phyloP scores from a whole-genome alignment of 1,140 invertebrate species.

The Littorina saxatilis region DNA sequence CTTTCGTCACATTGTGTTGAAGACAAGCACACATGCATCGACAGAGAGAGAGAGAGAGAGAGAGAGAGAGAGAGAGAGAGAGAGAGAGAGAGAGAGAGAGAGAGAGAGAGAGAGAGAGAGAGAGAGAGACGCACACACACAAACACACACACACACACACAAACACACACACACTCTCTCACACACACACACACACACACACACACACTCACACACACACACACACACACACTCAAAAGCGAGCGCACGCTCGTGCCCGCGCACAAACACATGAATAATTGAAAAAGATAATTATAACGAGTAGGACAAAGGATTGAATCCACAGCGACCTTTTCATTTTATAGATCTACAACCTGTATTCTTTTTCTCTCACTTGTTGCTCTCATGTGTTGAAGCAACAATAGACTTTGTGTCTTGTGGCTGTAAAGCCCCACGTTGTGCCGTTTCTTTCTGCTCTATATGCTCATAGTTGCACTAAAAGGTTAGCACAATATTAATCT shows the following conservation, averaged over 20 bases:
- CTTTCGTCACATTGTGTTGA: too few relatives aligned
- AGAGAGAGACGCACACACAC: too few relatives aligned
- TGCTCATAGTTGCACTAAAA: too few relatives aligned
- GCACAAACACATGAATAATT: not conserved
- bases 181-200: conserved; percentile 19
- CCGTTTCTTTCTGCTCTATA: too few relatives aligned
- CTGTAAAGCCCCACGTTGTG: too few relatives aligned
- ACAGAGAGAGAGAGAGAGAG: not conserved
- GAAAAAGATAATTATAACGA: not conserved
- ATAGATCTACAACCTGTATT: not conserved
- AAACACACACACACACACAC: not conserved
- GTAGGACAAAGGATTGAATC: not conserved
- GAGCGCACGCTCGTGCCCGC: not conserved
- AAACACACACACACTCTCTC: not conserved
- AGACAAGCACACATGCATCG: too few relatives aligned
- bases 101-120: not conserved
- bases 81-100: not conserved
- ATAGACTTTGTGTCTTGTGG: not conserved
- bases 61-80: not conserved
- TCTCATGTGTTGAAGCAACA: not conserved
- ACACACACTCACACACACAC: conserved; percentile 10
- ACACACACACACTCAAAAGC: not conserved
- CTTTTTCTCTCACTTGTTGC: not conserved
- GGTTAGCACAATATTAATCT: too few relatives aligned
- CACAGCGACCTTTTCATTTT: not conserved